phyloP scores from a whole-genome alignment of 2,888 invertebrate species.

The Bugulina stolonifera region DNA sequence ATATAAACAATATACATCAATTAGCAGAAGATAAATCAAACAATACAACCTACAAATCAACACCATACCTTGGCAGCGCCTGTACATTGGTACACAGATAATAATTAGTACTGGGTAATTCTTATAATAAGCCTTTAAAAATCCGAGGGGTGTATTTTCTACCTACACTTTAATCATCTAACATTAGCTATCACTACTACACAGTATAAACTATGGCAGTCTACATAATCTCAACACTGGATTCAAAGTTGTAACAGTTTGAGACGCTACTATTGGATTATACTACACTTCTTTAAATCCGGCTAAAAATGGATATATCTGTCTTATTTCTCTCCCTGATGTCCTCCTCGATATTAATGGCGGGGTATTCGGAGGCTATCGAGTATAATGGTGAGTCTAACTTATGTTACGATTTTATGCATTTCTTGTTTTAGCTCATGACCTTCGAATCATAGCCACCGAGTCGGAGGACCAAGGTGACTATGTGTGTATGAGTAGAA shows the following conservation, averaged over 20 bases:
- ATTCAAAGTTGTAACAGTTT: too few species aligned
- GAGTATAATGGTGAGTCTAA: background rate
- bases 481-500: constrained; percentile 93
- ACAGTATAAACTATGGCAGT: too few species aligned
- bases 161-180: too few species aligned
- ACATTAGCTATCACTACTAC: too few species aligned
- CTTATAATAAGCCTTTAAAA: too few species aligned
- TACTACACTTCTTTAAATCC: too few species aligned
- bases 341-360: background rate
- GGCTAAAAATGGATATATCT: too few species aligned
- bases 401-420: background rate
- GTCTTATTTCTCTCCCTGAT: background rate
- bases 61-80: background rate
- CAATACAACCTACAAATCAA: constrained; percentile 23
- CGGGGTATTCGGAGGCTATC: background rate
- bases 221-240: too few species aligned
- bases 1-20: background rate
- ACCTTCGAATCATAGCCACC: constrained; percentile 80
- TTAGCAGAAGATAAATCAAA: background rate
- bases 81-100: too few species aligned
- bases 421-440: constrained; percentile 58
- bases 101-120: too few species aligned
- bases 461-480: constrained; percentile 88
- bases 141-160: too few species aligned
- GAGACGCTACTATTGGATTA: too few species aligned